phyloP scores from a whole-genome alignment of 2,888 invertebrate species.

The Pyrocoelia pectoralis region DNA sequence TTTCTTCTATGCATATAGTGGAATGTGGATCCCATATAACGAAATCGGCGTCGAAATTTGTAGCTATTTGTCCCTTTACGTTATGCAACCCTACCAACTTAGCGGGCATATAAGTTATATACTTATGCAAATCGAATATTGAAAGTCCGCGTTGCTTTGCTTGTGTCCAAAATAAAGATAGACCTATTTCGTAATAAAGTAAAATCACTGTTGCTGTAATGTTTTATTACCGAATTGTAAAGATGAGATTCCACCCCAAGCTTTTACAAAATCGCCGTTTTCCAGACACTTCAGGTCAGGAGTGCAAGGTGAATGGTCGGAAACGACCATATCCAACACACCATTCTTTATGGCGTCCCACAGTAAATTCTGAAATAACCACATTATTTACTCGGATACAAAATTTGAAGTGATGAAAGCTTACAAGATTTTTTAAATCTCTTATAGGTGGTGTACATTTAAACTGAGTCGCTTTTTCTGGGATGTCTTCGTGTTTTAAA shows the following conservation, averaged over 20 bases:
- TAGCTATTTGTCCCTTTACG: slow-evolving; percentile 68
- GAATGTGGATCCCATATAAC: slow-evolving; percentile 75
- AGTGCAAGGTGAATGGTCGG: slow-evolving; percentile 75
- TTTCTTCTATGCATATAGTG: slow-evolving; percentile 64
- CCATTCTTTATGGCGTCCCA: slow-evolving; percentile 69
- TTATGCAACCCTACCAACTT: slow-evolving; percentile 67
- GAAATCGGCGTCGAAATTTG: slow-evolving; percentile 75
- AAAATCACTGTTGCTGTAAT: too few relatives aligned
- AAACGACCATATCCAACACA: slow-evolving; percentile 70
- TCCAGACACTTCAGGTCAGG: slow-evolving; percentile 65
- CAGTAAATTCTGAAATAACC: slow-evolving; percentile 62
- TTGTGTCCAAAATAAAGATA: slow-evolving; percentile 75
- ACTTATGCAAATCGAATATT: slow-evolving; percentile 65
- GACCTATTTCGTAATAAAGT: too few relatives aligned
- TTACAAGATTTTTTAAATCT: slow-evolving; percentile 66
- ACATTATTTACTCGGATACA: background rate
- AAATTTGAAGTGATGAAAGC: too few relatives aligned
- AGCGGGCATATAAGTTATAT: slow-evolving; percentile 70
- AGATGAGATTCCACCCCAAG: slow-evolving; percentile 79
- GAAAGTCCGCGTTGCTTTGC: slow-evolving; percentile 64
- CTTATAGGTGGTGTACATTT: slow-evolving; percentile 80
- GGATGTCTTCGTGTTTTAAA: slow-evolving; percentile 70
- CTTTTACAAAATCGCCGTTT: slow-evolving; percentile 69
- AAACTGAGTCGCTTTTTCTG: slow-evolving; percentile 70
- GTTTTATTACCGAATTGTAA: slow-evolving; percentile 69